Evolutionary conservation across 2,797 vertebrate genomes (phyloP).

Genomic region (Pagetopsis macropterus): DNA sequence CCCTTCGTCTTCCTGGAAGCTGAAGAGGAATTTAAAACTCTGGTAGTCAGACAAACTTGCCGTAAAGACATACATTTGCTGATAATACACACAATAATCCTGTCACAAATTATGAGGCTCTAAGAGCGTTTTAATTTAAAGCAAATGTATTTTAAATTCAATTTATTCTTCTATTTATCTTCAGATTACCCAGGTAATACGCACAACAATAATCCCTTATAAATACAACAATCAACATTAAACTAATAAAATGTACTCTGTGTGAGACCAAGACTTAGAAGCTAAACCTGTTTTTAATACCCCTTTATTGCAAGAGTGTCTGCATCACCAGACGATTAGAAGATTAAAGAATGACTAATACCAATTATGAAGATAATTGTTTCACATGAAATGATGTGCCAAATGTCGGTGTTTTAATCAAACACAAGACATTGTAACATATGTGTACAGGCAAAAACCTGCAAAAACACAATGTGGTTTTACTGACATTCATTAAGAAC

Average conservation of each 20-base stretch:
- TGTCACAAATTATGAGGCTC: background rate
- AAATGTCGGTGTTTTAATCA: background rate
- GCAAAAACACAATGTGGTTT: background rate
- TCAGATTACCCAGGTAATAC: background rate
- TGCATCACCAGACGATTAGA: background rate
- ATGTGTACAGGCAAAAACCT: background rate
- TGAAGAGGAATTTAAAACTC: conserved; percentile 36
- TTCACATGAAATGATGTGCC: conserved; percentile 4
- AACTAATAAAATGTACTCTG: background rate
- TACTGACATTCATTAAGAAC: no score
- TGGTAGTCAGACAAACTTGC: conserved; percentile 26
- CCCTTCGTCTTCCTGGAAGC: conserved; percentile 57
- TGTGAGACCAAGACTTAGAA: background rate
- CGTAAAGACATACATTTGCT: background rate
- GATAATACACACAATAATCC: background rate
- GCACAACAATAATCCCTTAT: background rate
- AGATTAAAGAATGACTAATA: background rate
- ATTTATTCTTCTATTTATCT: background rate
- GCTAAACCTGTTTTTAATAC: background rate
- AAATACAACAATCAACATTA: background rate
- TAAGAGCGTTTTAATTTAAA: conserved; percentile 1
- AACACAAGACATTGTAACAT: background rate
- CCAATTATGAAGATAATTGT: background rate
- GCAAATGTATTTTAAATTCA: background rate
- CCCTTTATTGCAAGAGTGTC: background rate